phyloP scores from a whole-genome alignment of 2,797 vertebrate genomes.

The Chaunax sp. region DNA sequence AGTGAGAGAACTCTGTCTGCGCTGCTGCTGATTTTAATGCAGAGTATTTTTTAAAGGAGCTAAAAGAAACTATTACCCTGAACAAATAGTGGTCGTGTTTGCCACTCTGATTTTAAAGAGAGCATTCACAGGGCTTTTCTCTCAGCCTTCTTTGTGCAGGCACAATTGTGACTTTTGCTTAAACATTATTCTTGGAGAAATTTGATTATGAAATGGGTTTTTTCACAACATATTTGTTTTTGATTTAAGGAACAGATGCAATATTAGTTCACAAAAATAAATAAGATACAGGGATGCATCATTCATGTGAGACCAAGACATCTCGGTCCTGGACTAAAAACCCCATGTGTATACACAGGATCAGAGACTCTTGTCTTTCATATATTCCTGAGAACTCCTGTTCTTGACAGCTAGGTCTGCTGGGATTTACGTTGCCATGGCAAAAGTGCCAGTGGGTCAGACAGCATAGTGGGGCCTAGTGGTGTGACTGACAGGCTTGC shows the following conservation, averaged over 20 bases:
- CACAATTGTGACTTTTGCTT: slow-evolving; percentile 36
- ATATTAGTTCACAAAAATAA: slow-evolving; percentile 13
- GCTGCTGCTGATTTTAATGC: slow-evolving; percentile 35
- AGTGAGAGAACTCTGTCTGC: slow-evolving; percentile 18
- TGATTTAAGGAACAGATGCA: neutral
- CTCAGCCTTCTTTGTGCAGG: slow-evolving; percentile 4
- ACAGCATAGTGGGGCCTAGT: slow-evolving; percentile 40
- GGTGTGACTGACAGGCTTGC: slow-evolving; percentile 73
- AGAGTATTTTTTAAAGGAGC: slow-evolving; percentile 37
- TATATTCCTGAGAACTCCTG: slow-evolving; percentile 62
- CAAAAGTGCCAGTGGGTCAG: slow-evolving; percentile 62
- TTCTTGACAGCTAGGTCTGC: slow-evolving; percentile 74
- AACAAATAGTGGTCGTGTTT: slow-evolving; percentile 61
- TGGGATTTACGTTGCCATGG: slow-evolving; percentile 75
- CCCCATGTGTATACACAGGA: slow-evolving; percentile 20
- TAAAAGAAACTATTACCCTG: slow-evolving; percentile 53
- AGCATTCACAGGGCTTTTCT: slow-evolving; percentile 19
- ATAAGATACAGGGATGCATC: slow-evolving; percentile 28
- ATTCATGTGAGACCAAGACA: slow-evolving; percentile 46
- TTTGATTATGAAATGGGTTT: slow-evolving; percentile 29
- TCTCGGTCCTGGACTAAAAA: slow-evolving; percentile 24
- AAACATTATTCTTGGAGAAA: slow-evolving; percentile 19
- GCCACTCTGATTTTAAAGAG: slow-evolving; percentile 54
- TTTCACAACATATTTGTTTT: slow-evolving; percentile 11
- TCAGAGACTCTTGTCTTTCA: slow-evolving; percentile 66